A percentile compares a stretch with the other conserved stretches of the same genome.
Conservation (phyloP, 2,113 vertebrate genomes). For the Platysternon megacephalum region DNA sequence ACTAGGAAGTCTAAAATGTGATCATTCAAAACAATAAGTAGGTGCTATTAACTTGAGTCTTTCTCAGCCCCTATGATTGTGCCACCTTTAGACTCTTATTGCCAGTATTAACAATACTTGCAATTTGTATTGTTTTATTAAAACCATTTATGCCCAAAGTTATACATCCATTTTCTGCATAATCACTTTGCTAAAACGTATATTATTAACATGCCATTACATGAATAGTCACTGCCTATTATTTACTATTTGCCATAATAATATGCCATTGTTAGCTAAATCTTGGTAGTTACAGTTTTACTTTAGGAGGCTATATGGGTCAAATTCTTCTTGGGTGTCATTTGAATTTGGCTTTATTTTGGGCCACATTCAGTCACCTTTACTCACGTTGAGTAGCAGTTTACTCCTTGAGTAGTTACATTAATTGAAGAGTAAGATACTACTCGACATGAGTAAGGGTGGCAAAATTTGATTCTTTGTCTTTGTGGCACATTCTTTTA, state of each 20-base stretch:
- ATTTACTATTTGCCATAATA: neutral
- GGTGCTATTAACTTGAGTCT: neutral
- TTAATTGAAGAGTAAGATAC: too few species aligned
- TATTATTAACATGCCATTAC: neutral
- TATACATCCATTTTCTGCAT: neutral
- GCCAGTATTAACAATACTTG: neutral
- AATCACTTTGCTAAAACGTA: neutral
- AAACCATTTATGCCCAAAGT: neutral
- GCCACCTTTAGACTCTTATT: neutral
- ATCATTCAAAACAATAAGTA: constrained; percentile 4
- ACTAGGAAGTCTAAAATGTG: neutral
- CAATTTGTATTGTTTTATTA: neutral
- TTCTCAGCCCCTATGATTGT: neutral
- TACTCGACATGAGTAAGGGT: too few species aligned
- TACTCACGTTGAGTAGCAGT: too few species aligned
- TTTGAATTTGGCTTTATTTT: too few species aligned
- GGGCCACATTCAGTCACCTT: too few species aligned
- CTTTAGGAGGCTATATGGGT: neutral
- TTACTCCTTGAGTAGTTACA: too few species aligned
- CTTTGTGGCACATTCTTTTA: too few species aligned
- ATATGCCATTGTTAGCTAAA: neutral
- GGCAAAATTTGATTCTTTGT: too few species aligned
- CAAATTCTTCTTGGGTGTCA: neutral
- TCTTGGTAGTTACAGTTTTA: neutral
- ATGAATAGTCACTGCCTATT: neutral